Percentiles rank a stretch among this genome's conserved stretches.
phyloP scores from a whole-genome alignment of 2,113 vertebrate genomes.

The Chloebia gouldiae region DNA sequence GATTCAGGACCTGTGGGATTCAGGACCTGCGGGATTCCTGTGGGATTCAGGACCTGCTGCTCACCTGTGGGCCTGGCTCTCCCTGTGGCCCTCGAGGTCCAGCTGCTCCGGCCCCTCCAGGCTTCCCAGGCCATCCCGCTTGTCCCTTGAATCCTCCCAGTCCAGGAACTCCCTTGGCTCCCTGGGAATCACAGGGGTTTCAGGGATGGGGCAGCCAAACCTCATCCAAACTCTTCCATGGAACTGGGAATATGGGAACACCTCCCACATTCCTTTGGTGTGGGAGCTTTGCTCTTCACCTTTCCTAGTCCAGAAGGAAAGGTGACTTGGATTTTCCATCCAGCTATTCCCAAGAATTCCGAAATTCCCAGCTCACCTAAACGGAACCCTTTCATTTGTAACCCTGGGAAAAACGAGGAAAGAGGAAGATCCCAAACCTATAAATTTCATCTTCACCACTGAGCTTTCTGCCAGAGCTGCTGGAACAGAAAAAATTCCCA shows the following conservation, averaged over 20 bases:
- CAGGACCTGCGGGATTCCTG: not conserved
- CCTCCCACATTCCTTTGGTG: too few species aligned
- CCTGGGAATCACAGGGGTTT: slow-evolving; percentile 59
- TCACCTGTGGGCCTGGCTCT: slow-evolving; percentile 78
- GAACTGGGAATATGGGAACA: not conserved
- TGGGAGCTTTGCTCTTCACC: not conserved
- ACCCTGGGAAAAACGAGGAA: fast-evolving
- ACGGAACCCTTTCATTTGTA: not conserved
- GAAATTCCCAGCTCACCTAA: not conserved
- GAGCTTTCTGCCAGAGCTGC: not conserved
- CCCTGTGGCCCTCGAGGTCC: slow-evolving; percentile 76
- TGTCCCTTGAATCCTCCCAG: slow-evolving; percentile 85
- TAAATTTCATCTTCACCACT: not conserved
- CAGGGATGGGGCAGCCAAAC: not conserved
- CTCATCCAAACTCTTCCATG: fast-evolving
- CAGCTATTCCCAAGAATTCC: not conserved
- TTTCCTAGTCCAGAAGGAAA: not conserved
- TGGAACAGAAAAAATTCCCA: not conserved
- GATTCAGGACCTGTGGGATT: not conserved
- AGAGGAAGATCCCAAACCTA: not conserved
- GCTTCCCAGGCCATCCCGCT: slow-evolving; percentile 71
- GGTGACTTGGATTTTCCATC: not conserved
- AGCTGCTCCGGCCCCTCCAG: slow-evolving; percentile 63
- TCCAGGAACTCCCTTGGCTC: slow-evolving; percentile 78
- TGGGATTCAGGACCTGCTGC: not conserved